These are phyloP conservation scores for Daphoenositta chrysoptera DNA, from an alignment of 2,113 vertebrate genomes.

Conservation along the genomic window DNA sequence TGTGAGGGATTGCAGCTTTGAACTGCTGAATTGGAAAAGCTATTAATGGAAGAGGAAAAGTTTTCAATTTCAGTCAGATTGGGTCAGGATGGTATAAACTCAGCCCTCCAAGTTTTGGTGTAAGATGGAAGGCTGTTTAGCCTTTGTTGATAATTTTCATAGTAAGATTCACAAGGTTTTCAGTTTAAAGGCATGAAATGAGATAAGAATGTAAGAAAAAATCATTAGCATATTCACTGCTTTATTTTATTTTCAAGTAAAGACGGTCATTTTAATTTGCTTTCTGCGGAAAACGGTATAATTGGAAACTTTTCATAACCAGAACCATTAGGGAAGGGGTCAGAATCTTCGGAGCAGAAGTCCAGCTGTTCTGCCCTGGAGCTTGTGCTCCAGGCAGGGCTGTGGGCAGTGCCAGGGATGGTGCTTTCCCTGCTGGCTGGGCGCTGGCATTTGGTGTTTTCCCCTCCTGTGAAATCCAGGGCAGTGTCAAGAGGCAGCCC, in stretches of 20 bases:
- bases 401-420: neutral
- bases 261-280: constrained; percentile 54
- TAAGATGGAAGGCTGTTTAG: constrained; percentile 13
- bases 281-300: neutral
- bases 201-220: constrained; percentile 50
- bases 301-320: constrained; percentile 19
- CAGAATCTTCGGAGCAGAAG: constrained; percentile 22
- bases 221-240: constrained; percentile 3
- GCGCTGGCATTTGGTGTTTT: neutral
- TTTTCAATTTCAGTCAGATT: constrained; percentile 46
- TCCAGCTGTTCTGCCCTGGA: constrained; percentile 5
- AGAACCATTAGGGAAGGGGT: constrained; percentile 16
- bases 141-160: constrained; percentile 43
- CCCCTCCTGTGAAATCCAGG: neutral
- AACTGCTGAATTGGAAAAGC: constrained; percentile 45
- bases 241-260: neutral
- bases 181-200: constrained; percentile 49
- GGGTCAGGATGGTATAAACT: constrained; percentile 43
- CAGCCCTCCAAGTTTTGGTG: constrained; percentile 28
- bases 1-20: constrained; percentile 40
- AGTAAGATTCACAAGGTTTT: constrained; percentile 42
- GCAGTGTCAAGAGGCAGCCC: neutral
- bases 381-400: neutral
- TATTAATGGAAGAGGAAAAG: constrained; percentile 24
- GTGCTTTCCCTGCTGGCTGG: neutral